Percentiles rank a stretch among this genome's conserved stretches.
Evolutionary conservation across 2,113 vertebrate genomes (phyloP).

Genomic region (Plecturocebus donacophilus): DNA sequence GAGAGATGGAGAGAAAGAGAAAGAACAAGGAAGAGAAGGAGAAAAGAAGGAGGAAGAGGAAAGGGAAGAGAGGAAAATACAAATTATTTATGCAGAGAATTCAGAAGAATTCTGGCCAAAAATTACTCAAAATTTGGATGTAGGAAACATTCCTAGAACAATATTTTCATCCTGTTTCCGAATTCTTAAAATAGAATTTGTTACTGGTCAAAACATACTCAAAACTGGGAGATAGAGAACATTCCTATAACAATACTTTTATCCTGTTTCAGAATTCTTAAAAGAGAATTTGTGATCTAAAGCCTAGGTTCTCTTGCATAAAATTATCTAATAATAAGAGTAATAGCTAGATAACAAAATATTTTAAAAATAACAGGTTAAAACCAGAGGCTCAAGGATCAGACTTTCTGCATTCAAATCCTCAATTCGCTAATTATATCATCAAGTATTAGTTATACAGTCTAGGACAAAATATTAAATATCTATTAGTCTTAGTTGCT

Average conservation of each 20-base stretch:
- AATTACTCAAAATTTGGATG: not conserved
- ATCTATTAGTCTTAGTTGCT: not conserved
- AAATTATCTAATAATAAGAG: not conserved
- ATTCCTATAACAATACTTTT: not conserved
- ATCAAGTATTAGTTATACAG: not conserved
- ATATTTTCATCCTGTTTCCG: not conserved
- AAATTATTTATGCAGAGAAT: not conserved
- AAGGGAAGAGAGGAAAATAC: not conserved
- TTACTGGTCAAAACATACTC: not conserved
- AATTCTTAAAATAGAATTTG: not conserved
- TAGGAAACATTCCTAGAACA: not conserved
- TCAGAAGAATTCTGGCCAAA: not conserved
- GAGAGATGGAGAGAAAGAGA: not conserved
- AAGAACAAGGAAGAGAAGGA: too few species aligned
- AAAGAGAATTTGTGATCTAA: not conserved
- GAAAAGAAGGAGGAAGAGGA: not conserved
- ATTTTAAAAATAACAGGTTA: not conserved
- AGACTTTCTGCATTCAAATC: not conserved
- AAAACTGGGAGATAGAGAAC: not conserved
- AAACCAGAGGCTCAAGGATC: not conserved
- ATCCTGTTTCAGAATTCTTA: not conserved
- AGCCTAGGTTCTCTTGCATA: not conserved
- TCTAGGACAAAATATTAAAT: not conserved
- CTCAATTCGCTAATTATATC: not conserved
- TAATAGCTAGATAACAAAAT: not conserved